phyloP scores from a whole-genome alignment of 2,797 vertebrate species.

The Leptatherina wallacei region DNA sequence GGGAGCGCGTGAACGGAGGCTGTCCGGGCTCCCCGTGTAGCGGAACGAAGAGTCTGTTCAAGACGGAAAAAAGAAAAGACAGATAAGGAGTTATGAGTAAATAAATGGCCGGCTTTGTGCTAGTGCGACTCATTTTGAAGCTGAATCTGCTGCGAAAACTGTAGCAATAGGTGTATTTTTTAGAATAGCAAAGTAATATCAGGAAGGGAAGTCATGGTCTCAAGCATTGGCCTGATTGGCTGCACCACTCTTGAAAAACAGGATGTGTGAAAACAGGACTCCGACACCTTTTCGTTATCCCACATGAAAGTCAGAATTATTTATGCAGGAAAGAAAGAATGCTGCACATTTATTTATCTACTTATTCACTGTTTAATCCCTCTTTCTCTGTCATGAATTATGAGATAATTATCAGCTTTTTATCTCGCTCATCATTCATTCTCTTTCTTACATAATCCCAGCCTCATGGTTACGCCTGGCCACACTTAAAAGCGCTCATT shows the following conservation, averaged over 20 bases:
- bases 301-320: conserved; percentile 28
- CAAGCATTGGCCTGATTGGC: conserved; percentile 12
- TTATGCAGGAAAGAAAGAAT: conserved; percentile 8
- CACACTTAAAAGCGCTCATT: conserved; percentile 67
- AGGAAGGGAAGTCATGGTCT: conserved; percentile 20
- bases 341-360: conserved; percentile 1
- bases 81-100: conserved; percentile 17
- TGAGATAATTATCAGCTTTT: conserved; percentile 23
- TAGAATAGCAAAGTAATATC: conserved; percentile 38
- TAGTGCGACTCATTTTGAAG: conserved; percentile 52
- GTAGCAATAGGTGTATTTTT: conserved; percentile 57
- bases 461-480: conserved; percentile 38
- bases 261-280: conserved; percentile 27
- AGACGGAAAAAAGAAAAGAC: background rate
- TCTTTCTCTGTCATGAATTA: conserved; percentile 20
- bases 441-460: conserved; percentile 37
- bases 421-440: conserved; percentile 14
- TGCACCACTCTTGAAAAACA: conserved; percentile 18
- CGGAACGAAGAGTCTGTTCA: conserved; percentile 94
- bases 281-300: conserved; percentile 19
- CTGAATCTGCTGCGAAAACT: conserved; percentile 43
- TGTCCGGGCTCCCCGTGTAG: conserved; percentile 97
- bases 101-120: background rate
- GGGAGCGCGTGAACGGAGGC: conserved; percentile 93
- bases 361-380: conserved; percentile 14